A percentile compares a stretch with the other conserved stretches of the same genome.
These are phyloP conservation scores for Chrysolina haemoptera DNA, from an alignment of 2,888 invertebrate species.

Conservation along the genomic window DNA sequence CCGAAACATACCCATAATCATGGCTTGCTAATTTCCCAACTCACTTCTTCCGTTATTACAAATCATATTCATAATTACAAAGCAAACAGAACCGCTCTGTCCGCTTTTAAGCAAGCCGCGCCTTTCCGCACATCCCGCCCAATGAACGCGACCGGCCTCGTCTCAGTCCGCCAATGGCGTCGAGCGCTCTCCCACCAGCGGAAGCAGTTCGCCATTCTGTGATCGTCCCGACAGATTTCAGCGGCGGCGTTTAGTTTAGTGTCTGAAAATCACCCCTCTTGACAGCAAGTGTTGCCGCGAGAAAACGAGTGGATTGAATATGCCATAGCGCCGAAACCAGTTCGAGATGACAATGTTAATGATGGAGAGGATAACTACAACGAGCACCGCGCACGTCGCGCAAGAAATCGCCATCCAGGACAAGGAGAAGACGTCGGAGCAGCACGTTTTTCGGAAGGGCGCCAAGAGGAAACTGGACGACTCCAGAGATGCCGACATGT, in stretches of 20 bases:
- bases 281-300: conserved; percentile 46
- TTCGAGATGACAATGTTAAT: conserved; percentile 71
- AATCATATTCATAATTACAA: conserved; percentile 72
- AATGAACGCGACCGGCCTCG: conserved; percentile 46
- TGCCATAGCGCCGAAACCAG: conserved; percentile 29
- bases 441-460: conserved; percentile 62
- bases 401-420: conserved; percentile 38
- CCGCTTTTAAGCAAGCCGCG: conserved; percentile 57
- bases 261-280: conserved; percentile 53
- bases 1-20: conserved; percentile 67
- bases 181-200: conserved; percentile 49
- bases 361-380: conserved; percentile 70
- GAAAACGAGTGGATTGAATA: conserved; percentile 5
- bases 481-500: conserved; percentile 66
- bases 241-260: conserved; percentile 54
- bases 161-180: conserved; percentile 54
- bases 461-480: conserved; percentile 66
- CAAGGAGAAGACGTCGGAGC: conserved; percentile 57
- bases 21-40: conserved; percentile 68
- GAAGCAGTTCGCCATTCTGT: conserved; percentile 59
- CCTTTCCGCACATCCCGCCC: conserved; percentile 47
- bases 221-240: conserved; percentile 50
- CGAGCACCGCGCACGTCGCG: conserved; percentile 53
- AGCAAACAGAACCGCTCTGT: conserved; percentile 66
- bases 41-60: conserved; percentile 68